These are phyloP conservation scores for Colostygia pectinataria DNA, from an alignment of 2,888 invertebrate genomes.

Conservation along the genomic window DNA sequence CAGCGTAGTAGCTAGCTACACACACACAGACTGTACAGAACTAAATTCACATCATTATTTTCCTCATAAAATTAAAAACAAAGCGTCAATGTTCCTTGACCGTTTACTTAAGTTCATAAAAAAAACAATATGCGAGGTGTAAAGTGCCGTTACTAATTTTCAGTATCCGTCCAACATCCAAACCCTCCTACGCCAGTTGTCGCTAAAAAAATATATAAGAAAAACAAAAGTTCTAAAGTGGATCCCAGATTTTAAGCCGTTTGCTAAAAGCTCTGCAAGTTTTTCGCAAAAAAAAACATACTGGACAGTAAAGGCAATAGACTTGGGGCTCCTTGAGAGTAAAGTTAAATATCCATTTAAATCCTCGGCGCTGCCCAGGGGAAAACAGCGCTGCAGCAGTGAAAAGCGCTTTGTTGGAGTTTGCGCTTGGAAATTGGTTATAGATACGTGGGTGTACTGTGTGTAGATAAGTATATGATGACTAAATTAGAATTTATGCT, in stretches of 20 bases:
- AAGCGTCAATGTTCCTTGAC: no score
- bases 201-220: constrained; percentile 10
- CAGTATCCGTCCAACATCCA: neutral
- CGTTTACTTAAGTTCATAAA: no score
- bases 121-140: no score
- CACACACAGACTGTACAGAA: no score
- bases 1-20: no score
- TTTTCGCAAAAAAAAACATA: constrained; percentile 58
- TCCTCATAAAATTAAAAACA: no score
- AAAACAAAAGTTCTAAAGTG: constrained; percentile 40
- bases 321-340: constrained; percentile 77
- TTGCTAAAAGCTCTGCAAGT: constrained; percentile 74
- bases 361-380: constrained; percentile 70
- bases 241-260: constrained; percentile 68
- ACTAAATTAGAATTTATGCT: neutral
- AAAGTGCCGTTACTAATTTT: neutral
- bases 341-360: constrained; percentile 83
- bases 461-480: neutral
- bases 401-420: constrained; percentile 42
- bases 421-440: constrained; percentile 44
- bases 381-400: constrained; percentile 67
- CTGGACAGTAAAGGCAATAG: constrained; percentile 70
- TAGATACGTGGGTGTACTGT: constrained; percentile 14
- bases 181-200: neutral
- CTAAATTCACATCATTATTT: no score